phyloP scores from a whole-genome alignment of 2,888 invertebrate genomes.

The Diploptera punctata region DNA sequence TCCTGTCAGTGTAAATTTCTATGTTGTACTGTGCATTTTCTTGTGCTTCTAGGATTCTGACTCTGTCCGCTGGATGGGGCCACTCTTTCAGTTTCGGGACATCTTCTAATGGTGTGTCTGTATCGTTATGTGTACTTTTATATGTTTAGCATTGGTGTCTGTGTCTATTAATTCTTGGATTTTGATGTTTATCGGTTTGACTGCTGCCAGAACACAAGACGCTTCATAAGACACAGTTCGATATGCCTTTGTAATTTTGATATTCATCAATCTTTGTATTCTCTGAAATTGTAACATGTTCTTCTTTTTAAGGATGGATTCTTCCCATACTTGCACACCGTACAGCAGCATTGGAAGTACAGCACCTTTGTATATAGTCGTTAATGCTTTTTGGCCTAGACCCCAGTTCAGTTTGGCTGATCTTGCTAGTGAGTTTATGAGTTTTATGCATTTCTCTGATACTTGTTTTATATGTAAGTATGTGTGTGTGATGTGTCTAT shows the following conservation, averaged over 20 bases:
- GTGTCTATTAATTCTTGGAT: too few relatives aligned
- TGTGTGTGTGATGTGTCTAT: too few relatives aligned
- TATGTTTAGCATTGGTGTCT: too few relatives aligned
- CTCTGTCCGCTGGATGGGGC: neutral
- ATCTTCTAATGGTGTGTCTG: neutral
- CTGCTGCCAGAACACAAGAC: neutral
- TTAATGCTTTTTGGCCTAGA: neutral
- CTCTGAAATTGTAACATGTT: neutral
- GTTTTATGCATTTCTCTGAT: neutral
- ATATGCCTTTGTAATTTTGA: neutral
- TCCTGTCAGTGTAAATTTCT: neutral
- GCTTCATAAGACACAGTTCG: neutral
- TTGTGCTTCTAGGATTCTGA: neutral
- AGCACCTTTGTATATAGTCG: neutral
- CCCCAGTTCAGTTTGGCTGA: neutral
- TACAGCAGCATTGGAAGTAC: neutral
- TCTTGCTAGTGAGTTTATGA: neutral
- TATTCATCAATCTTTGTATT: constrained; percentile 5
- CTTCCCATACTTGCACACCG: neutral
- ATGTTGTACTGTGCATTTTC: neutral
- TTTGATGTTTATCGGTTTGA: too few relatives aligned
- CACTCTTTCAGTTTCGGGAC: neutral
- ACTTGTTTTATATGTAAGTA: neutral
- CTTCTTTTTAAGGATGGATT: neutral
- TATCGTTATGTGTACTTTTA: too few relatives aligned